These are phyloP conservation scores for Hyposoter dolosus DNA, from an alignment of 2,888 invertebrate genomes.

Conservation along the genomic window DNA sequence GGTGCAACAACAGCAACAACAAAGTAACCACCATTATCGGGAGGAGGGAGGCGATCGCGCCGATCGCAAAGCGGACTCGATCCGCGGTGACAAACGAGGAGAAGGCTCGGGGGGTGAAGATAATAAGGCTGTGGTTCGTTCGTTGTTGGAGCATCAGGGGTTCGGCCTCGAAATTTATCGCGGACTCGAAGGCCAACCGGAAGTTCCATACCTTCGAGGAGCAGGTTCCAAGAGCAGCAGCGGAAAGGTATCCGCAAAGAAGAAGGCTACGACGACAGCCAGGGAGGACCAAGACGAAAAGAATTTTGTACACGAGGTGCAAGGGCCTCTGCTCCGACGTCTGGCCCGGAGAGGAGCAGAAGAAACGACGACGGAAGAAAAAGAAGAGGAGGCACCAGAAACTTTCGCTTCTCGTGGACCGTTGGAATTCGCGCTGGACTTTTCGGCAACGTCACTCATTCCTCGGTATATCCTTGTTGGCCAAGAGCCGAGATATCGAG, in stretches of 20 bases:
- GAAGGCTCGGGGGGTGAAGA: no score
- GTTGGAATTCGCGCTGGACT: conserved; percentile 73
- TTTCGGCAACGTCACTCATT: conserved; percentile 71
- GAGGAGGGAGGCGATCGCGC: not conserved
- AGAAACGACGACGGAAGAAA: conserved; percentile 35
- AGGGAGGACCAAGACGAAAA: conserved; percentile 23
- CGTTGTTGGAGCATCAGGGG: conserved; percentile 37
- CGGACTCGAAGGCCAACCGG: conserved; percentile 45
- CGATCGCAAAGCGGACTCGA: not conserved
- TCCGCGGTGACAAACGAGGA: not conserved
- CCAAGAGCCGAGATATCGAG: conserved; percentile 49
- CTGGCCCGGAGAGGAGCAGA: conserved; percentile 41
- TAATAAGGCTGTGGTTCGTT: conserved; percentile 15
- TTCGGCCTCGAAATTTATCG: conserved; percentile 42
- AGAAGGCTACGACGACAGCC: conserved; percentile 2
- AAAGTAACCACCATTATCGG: not conserved
- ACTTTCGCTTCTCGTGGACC: conserved; percentile 65
- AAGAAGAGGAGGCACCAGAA: conserved; percentile 28
- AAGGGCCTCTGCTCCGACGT: conserved; percentile 29
- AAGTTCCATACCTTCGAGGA: conserved; percentile 26
- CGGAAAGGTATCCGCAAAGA: conserved; percentile 7
- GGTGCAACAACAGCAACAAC: not conserved
- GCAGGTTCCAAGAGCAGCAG: conserved; percentile 33
- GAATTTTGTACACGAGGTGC: conserved; percentile 30
- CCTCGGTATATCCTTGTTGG: conserved; percentile 48